A percentile compares a stretch with the other conserved stretches of the same genome.
Conservation (phyloP, 2,797 vertebrate species). For the Protosalanx chinensis region DNA sequence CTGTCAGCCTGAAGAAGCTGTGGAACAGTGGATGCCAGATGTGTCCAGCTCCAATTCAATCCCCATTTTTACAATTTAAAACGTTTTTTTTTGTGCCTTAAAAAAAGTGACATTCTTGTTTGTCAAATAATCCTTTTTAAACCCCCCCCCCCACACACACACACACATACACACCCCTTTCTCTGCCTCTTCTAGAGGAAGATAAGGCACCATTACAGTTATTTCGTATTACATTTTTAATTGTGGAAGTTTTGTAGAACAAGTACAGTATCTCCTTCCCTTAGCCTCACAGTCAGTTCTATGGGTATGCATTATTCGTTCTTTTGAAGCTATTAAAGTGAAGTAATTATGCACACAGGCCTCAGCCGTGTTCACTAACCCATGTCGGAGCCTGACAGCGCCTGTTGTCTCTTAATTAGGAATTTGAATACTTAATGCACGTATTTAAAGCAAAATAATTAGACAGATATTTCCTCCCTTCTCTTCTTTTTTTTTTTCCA, state of each 20-base stretch:
- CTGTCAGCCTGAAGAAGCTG: too few species aligned
- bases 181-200: conserved; percentile 19
- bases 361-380: conserved; percentile 83
- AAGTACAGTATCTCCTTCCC: conserved; percentile 48
- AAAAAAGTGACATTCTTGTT: too few species aligned
- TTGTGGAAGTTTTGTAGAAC: conserved; percentile 48
- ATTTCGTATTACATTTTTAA: conserved; percentile 45
- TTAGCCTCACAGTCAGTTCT: conserved; percentile 48
- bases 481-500: conserved; percentile 53
- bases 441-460: conserved; percentile 89
- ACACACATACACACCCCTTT: neutral
- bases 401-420: conserved; percentile 92
- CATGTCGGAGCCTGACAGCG: conserved; percentile 81
- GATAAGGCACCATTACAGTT: conserved; percentile 32
- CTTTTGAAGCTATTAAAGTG: conserved; percentile 79
- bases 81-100: too few species aligned
- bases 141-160: too few species aligned
- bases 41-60: too few species aligned
- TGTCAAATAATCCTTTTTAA: conserved; percentile 4
- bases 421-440: conserved; percentile 84
- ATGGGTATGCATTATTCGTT: conserved; percentile 64
- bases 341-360: conserved; percentile 80
- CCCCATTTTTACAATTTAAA: too few species aligned
- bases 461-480: conserved; percentile 79
- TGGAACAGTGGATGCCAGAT: too few species aligned